These are phyloP conservation scores for Channa argus DNA, from an alignment of 2,113 vertebrate genomes.

Conservation along the genomic window DNA sequence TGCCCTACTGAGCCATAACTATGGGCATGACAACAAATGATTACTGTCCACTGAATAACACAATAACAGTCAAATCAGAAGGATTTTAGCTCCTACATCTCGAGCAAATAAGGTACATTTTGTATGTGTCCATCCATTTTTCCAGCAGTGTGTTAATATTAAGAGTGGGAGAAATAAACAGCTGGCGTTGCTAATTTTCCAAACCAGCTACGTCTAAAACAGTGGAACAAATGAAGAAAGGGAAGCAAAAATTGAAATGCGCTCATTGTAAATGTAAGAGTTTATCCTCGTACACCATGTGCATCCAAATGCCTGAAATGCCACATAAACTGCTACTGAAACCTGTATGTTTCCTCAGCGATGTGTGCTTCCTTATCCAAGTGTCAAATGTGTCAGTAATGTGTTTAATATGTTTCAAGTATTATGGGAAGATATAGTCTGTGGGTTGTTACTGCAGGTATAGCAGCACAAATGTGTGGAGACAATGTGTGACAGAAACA, in stretches of 20 bases:
- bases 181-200: too few species aligned
- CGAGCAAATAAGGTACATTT: too few species aligned
- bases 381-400: background rate
- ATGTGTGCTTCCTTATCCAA: background rate
- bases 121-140: too few species aligned
- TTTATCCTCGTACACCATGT: background rate
- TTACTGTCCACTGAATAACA: too few species aligned
- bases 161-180: too few species aligned
- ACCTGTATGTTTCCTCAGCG: too few species aligned
- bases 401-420: background rate
- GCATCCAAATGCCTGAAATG: background rate
- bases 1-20: too few species aligned
- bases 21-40: too few species aligned
- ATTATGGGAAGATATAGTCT: background rate
- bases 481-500: conserved; percentile 17
- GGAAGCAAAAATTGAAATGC: background rate
- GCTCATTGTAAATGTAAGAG: background rate
- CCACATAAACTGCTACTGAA: too few species aligned
- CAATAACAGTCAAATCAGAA: too few species aligned
- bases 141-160: too few species aligned
- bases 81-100: too few species aligned
- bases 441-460: background rate
- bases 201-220: conserved; percentile 6
- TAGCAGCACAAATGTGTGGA: conserved; percentile 2
- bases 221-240: conserved; percentile 2